Evolutionary conservation across 2,797 vertebrate species (phyloP).

Genomic region (Xiphophorus birchmanni): DNA sequence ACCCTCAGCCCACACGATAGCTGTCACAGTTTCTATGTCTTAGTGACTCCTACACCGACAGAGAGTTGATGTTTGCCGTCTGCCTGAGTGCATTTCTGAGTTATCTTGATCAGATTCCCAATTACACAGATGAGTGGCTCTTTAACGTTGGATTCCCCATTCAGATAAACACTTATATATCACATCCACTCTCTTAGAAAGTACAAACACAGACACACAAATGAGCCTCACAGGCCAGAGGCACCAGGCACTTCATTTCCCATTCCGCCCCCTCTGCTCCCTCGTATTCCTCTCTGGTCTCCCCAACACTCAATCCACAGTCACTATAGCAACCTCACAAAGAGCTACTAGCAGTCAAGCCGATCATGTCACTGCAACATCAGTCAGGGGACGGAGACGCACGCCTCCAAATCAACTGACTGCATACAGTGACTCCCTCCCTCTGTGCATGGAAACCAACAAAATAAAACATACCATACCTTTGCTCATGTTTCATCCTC

Average conservation of each 20-base stretch:
- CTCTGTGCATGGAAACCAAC: constrained; percentile 10
- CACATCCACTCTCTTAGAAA: constrained; percentile 27
- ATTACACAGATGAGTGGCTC: constrained; percentile 57
- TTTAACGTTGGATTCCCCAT: constrained; percentile 37
- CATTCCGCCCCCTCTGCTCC: constrained; percentile 70
- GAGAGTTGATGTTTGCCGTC: constrained; percentile 13
- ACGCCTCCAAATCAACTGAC: constrained; percentile 22
- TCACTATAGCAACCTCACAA: constrained; percentile 77
- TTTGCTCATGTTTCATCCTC: constrained; percentile 74
- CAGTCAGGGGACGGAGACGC: constrained; percentile 49
- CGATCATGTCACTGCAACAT: constrained; percentile 65
- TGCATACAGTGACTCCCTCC: neutral
- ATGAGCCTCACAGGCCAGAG: constrained; percentile 35
- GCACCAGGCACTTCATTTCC: constrained; percentile 70
- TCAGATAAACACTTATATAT: constrained; percentile 26
- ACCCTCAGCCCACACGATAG: constrained; percentile 47
- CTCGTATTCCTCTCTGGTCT: constrained; percentile 66
- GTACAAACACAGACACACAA: constrained; percentile 21
- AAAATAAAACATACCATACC: constrained; percentile 48
- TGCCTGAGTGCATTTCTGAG: constrained; percentile 34
- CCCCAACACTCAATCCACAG: constrained; percentile 65
- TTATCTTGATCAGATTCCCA: constrained; percentile 63
- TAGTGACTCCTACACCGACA: constrained; percentile 34
- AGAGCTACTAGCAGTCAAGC: constrained; percentile 54
- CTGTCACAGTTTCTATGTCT: constrained; percentile 41